A percentile compares a stretch with the other conserved stretches of the same genome.
phyloP scores from a whole-genome alignment of 2,888 invertebrate genomes.

The Heliconius aoede region DNA sequence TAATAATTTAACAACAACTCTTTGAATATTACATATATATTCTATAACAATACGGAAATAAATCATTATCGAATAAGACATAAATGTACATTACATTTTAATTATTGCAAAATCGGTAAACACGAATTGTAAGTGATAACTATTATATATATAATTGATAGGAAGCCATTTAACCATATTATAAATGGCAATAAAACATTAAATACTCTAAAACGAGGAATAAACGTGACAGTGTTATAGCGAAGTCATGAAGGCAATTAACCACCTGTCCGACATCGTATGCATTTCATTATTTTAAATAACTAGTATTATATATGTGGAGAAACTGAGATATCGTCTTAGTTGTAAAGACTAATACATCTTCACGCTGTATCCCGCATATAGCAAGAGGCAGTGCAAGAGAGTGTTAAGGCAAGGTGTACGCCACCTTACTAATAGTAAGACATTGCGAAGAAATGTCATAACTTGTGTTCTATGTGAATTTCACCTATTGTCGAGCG shows the following conservation, averaged over 20 bases:
- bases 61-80: background rate
- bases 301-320: conserved; percentile 22
- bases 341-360: background rate
- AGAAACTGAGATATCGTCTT: background rate
- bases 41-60: conserved; percentile 6
- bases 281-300: conserved; percentile 24
- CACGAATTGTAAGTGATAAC: conserved; percentile 19
- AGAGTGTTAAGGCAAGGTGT: too few relatives aligned
- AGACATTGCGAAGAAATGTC: too few relatives aligned
- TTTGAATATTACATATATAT: background rate
- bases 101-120: conserved; percentile 23
- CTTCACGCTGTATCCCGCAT: too few relatives aligned
- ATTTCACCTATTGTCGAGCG: too few relatives aligned
- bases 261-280: conserved; percentile 47
- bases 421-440: too few relatives aligned
- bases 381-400: too few relatives aligned
- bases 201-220: conserved; percentile 47
- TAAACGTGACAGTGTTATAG: conserved; percentile 53
- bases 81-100: background rate
- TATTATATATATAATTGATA: conserved; percentile 39
- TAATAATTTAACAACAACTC: background rate
- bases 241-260: conserved; percentile 52
- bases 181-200: conserved; percentile 46
- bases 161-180: conserved; percentile 49
- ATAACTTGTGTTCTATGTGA: too few relatives aligned